These are phyloP conservation scores for Ctenopoma multispine DNA, from an alignment of 2,797 vertebrate species.

Conservation along the genomic window DNA sequence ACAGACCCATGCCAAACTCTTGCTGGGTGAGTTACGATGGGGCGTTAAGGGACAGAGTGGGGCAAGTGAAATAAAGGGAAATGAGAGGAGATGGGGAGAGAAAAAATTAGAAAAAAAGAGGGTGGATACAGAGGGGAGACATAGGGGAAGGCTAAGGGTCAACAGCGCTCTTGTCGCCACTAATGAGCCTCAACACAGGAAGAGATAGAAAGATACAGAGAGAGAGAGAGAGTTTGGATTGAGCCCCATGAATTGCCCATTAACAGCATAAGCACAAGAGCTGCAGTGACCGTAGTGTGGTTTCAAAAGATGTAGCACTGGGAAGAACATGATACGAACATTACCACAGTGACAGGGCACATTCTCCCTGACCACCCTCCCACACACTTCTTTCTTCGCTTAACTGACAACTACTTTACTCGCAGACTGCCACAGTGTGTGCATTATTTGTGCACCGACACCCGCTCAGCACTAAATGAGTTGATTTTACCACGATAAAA, in stretches of 20 bases:
- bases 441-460: too few relatives aligned
- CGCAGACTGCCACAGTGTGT: neutral
- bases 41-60: conserved; percentile 63
- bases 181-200: conserved; percentile 54
- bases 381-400: neutral
- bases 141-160: conserved; percentile 56
- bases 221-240: conserved; percentile 13
- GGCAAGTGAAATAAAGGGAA: conserved; percentile 49
- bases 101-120: neutral
- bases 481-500: neutral
- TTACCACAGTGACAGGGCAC: conserved; percentile 16
- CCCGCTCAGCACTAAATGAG: neutral
- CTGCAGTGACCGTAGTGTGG: conserved; percentile 31
- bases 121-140: conserved; percentile 34
- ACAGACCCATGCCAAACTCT: conserved; percentile 65
- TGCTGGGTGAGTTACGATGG: conserved; percentile 76
- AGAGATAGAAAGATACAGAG: neutral
- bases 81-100: conserved; percentile 41
- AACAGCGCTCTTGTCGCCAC: conserved; percentile 57
- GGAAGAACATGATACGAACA: conserved; percentile 15
- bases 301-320: conserved; percentile 29
- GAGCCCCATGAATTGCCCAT: conserved; percentile 28
- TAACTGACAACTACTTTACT: neutral
- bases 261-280: conserved; percentile 21
- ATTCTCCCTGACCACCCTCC: neutral